Evolutionary conservation across 1,140 invertebrate species (phyloP).

Genomic region (Lepidurus arcticus): DNA sequence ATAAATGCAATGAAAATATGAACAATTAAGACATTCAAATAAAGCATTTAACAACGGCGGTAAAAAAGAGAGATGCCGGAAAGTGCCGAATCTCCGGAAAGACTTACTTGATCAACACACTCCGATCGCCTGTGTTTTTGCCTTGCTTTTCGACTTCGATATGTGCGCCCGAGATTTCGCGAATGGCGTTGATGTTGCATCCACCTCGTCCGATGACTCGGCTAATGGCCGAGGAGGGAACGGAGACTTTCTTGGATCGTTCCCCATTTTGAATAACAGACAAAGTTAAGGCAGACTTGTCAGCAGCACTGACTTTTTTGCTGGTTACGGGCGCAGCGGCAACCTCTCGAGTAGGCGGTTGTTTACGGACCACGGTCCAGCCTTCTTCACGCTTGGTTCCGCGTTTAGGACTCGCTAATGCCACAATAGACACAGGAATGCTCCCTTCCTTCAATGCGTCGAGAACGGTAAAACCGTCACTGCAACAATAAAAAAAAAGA

Average conservation of each 20-base stretch:
- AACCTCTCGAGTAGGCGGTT: slow-evolving; percentile 36
- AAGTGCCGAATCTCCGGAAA: not conserved
- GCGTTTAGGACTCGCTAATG: slow-evolving; percentile 59
- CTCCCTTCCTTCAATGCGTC: slow-evolving; percentile 32
- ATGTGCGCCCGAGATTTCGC: slow-evolving; percentile 87
- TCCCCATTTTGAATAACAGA: slow-evolving; percentile 40
- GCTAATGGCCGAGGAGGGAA: slow-evolving; percentile 88
- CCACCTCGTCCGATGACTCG: slow-evolving; percentile 91
- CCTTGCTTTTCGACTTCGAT: slow-evolving; percentile 97
- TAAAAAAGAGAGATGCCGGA: slow-evolving; percentile 36
- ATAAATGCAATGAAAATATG: slow-evolving; percentile 41
- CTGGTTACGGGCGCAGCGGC: not conserved
- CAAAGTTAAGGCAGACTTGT: slow-evolving; percentile 31
- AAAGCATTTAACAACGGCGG: slow-evolving; percentile 47
- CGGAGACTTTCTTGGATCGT: slow-evolving; percentile 74
- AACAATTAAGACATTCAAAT: slow-evolving; percentile 50
- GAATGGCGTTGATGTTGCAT: slow-evolving; percentile 93
- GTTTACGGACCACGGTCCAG: slow-evolving; percentile 84
- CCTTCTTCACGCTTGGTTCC: slow-evolving; percentile 77
- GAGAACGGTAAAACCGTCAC: slow-evolving; percentile 36
- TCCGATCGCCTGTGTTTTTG: slow-evolving; percentile 86
- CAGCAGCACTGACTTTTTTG: slow-evolving; percentile 26
- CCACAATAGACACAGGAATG: slow-evolving; percentile 5
- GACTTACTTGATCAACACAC: slow-evolving; percentile 86
- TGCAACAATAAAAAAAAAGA: not conserved